phyloP scores from a whole-genome alignment of 2,888 invertebrate species.

The Apodemia hepburni region DNA sequence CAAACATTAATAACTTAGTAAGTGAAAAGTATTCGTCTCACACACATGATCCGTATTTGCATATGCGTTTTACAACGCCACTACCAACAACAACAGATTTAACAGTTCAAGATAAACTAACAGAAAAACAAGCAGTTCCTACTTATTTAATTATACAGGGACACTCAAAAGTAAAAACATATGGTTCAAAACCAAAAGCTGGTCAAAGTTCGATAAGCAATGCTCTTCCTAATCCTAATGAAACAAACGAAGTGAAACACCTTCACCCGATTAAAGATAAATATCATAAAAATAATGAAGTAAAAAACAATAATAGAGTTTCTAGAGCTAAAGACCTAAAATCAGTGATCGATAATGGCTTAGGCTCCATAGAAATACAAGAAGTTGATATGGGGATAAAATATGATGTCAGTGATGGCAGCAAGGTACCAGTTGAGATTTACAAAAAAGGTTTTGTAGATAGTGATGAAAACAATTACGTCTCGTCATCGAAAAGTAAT shows the following conservation, averaged over 20 bases:
- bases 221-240: constrained; percentile 73
- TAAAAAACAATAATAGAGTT: constrained; percentile 43
- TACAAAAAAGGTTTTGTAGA: constrained; percentile 82
- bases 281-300: constrained; percentile 48
- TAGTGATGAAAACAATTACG: constrained; percentile 63
- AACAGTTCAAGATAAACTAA: constrained; percentile 29
- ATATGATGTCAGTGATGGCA: constrained; percentile 78
- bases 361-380: constrained; percentile 77
- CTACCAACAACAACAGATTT: constrained; percentile 55
- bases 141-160: constrained; percentile 91
- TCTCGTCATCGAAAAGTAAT: constrained; percentile 32
- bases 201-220: constrained; percentile 60
- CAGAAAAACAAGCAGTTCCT: constrained; percentile 79
- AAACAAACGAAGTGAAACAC: constrained; percentile 79
- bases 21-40: constrained; percentile 42
- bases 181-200: constrained; percentile 81
- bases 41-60: constrained; percentile 65
- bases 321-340: constrained; percentile 61
- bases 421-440: constrained; percentile 73
- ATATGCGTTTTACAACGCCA: constrained; percentile 71
- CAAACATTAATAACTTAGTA: constrained; percentile 41
- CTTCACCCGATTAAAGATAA: constrained; percentile 71
- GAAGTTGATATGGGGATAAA: constrained; percentile 79
- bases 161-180: constrained; percentile 92
- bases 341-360: constrained; percentile 56